These are phyloP conservation scores for Brachionichthys hirsutus DNA, from an alignment of 2,113 vertebrate genomes.

Conservation along the genomic window DNA sequence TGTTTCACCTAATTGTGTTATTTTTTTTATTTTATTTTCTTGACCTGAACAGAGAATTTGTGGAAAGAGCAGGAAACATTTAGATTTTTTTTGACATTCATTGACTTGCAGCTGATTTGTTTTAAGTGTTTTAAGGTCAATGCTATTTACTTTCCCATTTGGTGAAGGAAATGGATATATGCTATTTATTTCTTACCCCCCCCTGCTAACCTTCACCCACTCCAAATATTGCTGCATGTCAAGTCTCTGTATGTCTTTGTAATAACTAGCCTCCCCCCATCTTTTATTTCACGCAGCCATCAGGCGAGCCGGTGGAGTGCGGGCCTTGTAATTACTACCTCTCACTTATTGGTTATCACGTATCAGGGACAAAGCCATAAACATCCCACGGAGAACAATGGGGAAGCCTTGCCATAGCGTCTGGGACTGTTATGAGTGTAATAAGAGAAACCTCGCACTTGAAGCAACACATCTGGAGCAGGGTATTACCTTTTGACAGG, in stretches of 20 bases:
- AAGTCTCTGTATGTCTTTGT: conserved; percentile 56
- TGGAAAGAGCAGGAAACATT: conserved; percentile 31
- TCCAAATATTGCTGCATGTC: conserved; percentile 41
- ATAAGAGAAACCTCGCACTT: conserved; percentile 68
- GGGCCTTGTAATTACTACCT: conserved; percentile 74
- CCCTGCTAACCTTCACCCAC: conserved; percentile 8
- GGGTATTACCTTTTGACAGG: conserved; percentile 48
- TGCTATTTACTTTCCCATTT: conserved; percentile 60
- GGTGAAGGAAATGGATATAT: conserved; percentile 55
- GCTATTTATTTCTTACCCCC: conserved; percentile 56
- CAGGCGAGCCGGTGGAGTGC: conserved; percentile 55
- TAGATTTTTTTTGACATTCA: conserved; percentile 40
- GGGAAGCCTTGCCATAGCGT: conserved; percentile 61
- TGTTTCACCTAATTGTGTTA: conserved; percentile 60
- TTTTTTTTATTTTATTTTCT: conserved; percentile 64
- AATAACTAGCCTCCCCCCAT: conserved; percentile 59
- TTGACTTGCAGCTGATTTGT: conserved; percentile 52
- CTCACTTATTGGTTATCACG: conserved; percentile 74
- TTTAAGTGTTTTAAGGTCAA: conserved; percentile 57
- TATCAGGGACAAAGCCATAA: conserved; percentile 73
- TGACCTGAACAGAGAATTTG: conserved; percentile 36
- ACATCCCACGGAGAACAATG: conserved; percentile 70
- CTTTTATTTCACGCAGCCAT: conserved; percentile 76
- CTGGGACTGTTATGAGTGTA: conserved; percentile 72
- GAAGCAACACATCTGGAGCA: conserved; percentile 65